Evolutionary conservation across 2,888 invertebrate genomes (phyloP), one percentile per base, ranked within the genome.

Genomic region (Leucania comma): DNA sequence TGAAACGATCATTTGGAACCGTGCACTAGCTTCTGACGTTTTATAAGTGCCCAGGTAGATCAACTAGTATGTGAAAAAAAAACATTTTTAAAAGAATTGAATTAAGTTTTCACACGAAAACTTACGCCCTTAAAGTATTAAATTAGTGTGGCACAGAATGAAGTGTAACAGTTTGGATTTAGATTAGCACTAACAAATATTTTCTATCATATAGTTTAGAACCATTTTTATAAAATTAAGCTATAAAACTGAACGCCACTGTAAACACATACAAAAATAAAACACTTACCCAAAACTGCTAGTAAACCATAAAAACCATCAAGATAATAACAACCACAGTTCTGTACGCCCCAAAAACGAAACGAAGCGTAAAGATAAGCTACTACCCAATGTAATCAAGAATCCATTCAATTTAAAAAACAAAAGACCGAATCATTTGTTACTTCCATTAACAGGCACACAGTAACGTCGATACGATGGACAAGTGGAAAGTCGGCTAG

Each of bases 351-450:
- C 72, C 64, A 72, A 60, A 72, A 78, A 65, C 58, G 73, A 82
- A 79, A 58, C 79, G 68, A 68, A 79, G 73, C 64, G 68, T 72
- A 58, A 79, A 79, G 82, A 79, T 79, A 79, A 81, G 78, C 82
- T 79, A 82, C 72, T 82, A 79, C 68, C 80, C 67, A 82, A 75
- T 74, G 80, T 82, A 80, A 80, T 80, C 80, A 80, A 82, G 83
- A 80, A 80, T 80, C 80, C 70, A 82, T 82, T 79, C 70, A 80
- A 80, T 79, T 82, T 72, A 72, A 79, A 78, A 79, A 79, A 79
- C 80, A 80, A 80, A 80, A 82, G 75, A 82, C 66, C 80, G 75
- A 75, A 80, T 80, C 83, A 80, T 80, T 80, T 75, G 75, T 80
- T 70, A 80, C 80, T 68, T 80, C 80, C 80, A 80, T 80, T 82